Base-by-base conservation (phyloP, 2,797 vertebrate species). In the Clarias pachynema region DNA sequence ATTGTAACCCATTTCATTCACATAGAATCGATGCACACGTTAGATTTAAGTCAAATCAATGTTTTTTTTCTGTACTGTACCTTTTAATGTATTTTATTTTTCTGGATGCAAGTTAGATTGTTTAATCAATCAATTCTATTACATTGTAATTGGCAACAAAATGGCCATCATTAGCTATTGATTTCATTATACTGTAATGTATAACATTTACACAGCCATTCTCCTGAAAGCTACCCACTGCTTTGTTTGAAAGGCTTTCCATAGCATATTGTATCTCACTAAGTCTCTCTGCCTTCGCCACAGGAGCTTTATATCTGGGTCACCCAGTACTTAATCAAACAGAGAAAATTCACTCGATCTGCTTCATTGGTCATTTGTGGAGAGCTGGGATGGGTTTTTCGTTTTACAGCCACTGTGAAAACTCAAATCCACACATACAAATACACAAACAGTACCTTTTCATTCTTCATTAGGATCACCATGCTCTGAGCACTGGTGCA, bases 241-340 rank as follows among this genome's bases (percentile, higher is more conserved):
- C 81, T 85, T 31, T 78, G 31, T 79, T 66, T 68, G 65, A 77
- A 83, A 29, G 78, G 70, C 37, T 31, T 83, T 84, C 73, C 53
- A 44, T 20, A 2, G 18, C 74, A 83, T 69, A 84, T 70, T 72
- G 78, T 68, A 63, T 85, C 84, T 69, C 78, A 86, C 56, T 82
- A 85, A 62, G 73, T 86, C 44, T 62, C 57, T 5, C 56, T 60
- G 7, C 60, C 44, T 34, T 44, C 65, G 81, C 65, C 56, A 83
- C 84, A 84, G 83, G 83, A 85, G 20, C 22, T 79, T 82, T 84
- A 84, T 86, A 88, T 84, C 72, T 86, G 82, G 86, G 88, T 88
- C 86, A 88, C 60, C 49, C 84, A 86, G 87, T 87, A 86, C 85
- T 82, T 85, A 89, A 82, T 87, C 84, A 82, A 74, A 79, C 72